Percentiles rank a stretch among this genome's conserved stretches.
Conservation (phyloP, 2,797 vertebrate species). For the Ciconia nigra region DNA sequence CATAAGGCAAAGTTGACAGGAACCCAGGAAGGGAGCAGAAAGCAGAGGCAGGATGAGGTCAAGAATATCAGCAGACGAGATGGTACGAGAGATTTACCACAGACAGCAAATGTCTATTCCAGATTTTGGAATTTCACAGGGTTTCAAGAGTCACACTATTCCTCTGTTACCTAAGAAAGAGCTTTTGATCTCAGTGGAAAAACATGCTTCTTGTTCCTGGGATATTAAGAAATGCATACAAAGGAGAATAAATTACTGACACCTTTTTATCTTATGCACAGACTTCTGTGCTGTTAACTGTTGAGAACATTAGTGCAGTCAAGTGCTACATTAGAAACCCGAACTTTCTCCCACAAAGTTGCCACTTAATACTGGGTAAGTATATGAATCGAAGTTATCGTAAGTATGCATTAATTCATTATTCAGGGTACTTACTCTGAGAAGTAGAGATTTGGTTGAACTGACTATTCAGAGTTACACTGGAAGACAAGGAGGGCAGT, state of each 20-base stretch:
- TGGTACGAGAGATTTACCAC: background rate
- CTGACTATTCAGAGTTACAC: background rate
- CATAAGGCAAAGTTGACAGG: background rate
- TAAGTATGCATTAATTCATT: background rate
- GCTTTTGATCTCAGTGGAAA: background rate
- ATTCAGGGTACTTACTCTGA: background rate
- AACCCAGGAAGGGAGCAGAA: background rate
- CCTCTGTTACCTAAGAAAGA: background rate
- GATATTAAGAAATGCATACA: background rate
- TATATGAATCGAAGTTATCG: accelerated
- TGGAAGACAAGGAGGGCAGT: background rate
- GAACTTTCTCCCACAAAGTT: background rate
- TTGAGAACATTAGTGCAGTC: background rate
- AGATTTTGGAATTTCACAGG: background rate
- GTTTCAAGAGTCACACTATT: background rate
- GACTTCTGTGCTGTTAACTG: background rate
- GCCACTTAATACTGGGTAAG: background rate
- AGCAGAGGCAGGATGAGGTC: background rate
- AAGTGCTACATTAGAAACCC: background rate
- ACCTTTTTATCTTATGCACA: background rate
- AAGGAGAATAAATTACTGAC: background rate
- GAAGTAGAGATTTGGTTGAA: background rate
- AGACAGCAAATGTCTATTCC: background rate
- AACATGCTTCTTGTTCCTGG: background rate
- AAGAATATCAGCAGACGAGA: background rate